Evolutionary conservation across 2,113 vertebrate genomes (phyloP), one percentile per base, ranked within the genome.

Genomic region (Butorides virescens): DNA sequence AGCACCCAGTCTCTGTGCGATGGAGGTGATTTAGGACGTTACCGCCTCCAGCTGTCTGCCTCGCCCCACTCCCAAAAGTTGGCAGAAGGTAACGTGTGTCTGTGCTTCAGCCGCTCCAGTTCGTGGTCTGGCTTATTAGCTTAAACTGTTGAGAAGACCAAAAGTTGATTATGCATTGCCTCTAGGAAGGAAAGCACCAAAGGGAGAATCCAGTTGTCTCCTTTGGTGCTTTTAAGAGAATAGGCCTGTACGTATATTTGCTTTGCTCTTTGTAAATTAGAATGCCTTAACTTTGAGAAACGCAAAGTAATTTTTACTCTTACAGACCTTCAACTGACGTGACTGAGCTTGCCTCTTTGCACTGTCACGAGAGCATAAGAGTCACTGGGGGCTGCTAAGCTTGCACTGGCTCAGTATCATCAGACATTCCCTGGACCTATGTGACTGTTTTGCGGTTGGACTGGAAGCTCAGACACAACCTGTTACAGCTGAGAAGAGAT

Each of bases 21-120:
- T 88, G 86, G 72, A 94, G 94, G 49, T 71, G 74, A 80, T n/a
- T 80, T 86, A 89, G 92, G 89, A 72, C 21, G 47, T 93, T 94
- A 29, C 3, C 1, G 61, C 94, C 91, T 95, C 86, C 93, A 95
- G 95, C 79, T 55, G 4, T 55, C 88, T 89, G 92, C 92, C 79
- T 90, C 32, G 0, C 89, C 89, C 93, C 0, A 0, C 83, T 93
- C 56, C 80, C 68, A 34, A 49, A 81, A 87, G 65, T 2, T 91
- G 89, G 95, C 91, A 92, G 36, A n/a, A 81, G 34, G 10, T 4
- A 32, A 7, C 0, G 2, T 8, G 55, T 37, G 75, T n/a, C 83
- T 89, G 78, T 76, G 79, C 72, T 71, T 58, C 30, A 61, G 53
- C 77, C 36, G 87, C 92, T 90, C 50, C 58, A 15, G 47, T 77